phyloP scores from a whole-genome alignment of 2,113 vertebrate genomes.

The Mobula birostris region DNA sequence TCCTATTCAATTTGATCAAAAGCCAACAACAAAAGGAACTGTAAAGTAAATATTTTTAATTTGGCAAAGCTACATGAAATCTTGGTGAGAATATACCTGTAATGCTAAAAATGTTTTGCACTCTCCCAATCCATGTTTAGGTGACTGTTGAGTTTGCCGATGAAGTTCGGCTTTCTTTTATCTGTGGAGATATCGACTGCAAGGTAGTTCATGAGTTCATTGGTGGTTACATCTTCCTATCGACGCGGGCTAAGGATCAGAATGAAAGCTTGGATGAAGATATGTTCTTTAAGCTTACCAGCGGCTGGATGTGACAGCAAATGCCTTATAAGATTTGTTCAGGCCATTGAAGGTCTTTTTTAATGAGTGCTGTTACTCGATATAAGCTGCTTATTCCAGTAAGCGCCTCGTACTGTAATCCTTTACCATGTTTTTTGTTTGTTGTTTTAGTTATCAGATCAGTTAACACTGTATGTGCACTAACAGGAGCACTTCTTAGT shows the following conservation, averaged over 20 bases:
- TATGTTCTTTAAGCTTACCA: slow-evolving; percentile 99
- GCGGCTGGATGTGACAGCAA: slow-evolving; percentile 85
- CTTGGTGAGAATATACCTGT: background rate
- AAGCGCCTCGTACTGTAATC: slow-evolving; percentile 63
- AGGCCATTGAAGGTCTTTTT: slow-evolving; percentile 48
- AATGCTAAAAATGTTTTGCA: background rate
- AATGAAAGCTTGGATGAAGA: slow-evolving; percentile 97
- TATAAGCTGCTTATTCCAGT: slow-evolving; percentile 72
- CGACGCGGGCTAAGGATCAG: slow-evolving; percentile 93
- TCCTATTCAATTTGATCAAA: background rate
- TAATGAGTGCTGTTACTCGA: slow-evolving; percentile 61
- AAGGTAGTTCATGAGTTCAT: slow-evolving; percentile 99
- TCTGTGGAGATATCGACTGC: slow-evolving; percentile 92
- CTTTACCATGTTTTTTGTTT: slow-evolving; percentile 51
- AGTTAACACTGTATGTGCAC: slow-evolving; percentile 56
- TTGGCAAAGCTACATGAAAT: background rate
- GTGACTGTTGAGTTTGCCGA: slow-evolving; percentile 95
- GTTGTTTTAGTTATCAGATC: slow-evolving; percentile 50
- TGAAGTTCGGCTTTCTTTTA: slow-evolving; percentile 84
- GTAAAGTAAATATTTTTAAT: background rate
- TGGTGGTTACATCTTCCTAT: slow-evolving; percentile 95
- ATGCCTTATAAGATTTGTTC: slow-evolving; percentile 43
- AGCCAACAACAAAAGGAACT: background rate
- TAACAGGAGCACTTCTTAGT: slow-evolving; percentile 56
- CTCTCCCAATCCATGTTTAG: slow-evolving; percentile 48